Percentiles rank a stretch among this genome's conserved stretches.
These are phyloP conservation scores for Rhinoraja longicauda DNA, from an alignment of 2,797 vertebrate genomes.

Conservation along the genomic window DNA sequence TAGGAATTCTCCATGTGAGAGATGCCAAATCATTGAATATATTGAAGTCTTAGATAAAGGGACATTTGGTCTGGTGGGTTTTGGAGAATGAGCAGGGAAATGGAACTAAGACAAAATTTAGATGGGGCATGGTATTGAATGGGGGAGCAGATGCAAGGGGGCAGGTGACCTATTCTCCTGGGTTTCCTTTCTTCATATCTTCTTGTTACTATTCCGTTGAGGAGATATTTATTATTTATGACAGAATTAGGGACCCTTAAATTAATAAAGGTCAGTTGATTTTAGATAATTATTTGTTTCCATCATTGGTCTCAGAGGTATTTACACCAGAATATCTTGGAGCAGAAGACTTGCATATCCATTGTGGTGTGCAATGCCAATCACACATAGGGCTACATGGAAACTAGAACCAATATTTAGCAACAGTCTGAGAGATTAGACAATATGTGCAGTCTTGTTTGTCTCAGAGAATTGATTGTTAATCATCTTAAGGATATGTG, in stretches of 20 bases:
- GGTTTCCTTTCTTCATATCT: neutral
- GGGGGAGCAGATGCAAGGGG: no score
- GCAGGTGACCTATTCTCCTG: no score
- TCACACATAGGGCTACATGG: neutral
- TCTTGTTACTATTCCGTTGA: neutral
- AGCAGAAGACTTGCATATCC: neutral
- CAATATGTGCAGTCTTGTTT: neutral
- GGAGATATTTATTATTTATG: neutral
- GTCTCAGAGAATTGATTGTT: neutral
- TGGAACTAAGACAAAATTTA: no score
- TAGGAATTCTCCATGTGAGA: no score
- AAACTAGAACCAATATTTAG: neutral
- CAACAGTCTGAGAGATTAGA: neutral
- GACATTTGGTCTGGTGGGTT: no score
- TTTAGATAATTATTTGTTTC: neutral
- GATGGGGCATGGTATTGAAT: no score
- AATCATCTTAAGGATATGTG: neutral
- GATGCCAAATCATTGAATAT: no score
- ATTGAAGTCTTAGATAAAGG: no score
- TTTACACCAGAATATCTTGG: neutral
- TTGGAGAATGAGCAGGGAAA: no score
- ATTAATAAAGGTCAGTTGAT: neutral
- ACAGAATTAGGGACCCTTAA: neutral
- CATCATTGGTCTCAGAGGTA: neutral
- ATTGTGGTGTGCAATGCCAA: neutral